phyloP scores from a whole-genome alignment of 2,888 invertebrate genomes.

The Aethes cnicana region DNA sequence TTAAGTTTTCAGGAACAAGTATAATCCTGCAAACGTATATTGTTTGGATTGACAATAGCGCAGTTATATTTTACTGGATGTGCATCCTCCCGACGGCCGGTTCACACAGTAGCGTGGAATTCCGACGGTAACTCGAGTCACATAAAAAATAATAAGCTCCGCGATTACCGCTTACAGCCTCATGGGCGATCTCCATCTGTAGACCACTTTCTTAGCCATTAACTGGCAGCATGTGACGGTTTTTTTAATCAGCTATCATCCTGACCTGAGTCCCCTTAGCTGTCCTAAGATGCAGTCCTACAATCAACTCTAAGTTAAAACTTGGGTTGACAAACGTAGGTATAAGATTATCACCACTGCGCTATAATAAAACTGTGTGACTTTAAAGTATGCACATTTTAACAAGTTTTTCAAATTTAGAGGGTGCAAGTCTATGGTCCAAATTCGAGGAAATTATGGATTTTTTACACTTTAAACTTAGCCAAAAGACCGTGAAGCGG shows the following conservation, averaged over 20 bases:
- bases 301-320: no score
- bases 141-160: constrained; percentile 79
- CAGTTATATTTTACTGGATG: constrained; percentile 14
- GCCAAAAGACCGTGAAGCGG: no score
- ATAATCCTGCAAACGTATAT: neutral
- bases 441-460: no score
- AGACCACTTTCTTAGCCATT: constrained; percentile 63
- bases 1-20: neutral
- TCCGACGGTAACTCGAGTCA: constrained; percentile 50
- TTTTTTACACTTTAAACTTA: no score
- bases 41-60: constrained; percentile 5
- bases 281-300: no score
- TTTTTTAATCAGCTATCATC: constrained; percentile 1
- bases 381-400: no score
- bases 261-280: no score
- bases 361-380: no score
- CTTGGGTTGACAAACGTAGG: no score
- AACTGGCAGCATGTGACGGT: constrained; percentile 32
- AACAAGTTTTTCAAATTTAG: no score
- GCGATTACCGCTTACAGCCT: constrained; percentile 57
- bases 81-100: constrained; percentile 13
- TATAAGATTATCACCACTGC: no score
- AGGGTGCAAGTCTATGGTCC: no score
- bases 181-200: constrained; percentile 58
- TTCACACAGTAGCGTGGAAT: constrained; percentile 38